Conservation (phyloP, 2,113 vertebrate species). For the Ptychochromis oligacanthus region DNA sequence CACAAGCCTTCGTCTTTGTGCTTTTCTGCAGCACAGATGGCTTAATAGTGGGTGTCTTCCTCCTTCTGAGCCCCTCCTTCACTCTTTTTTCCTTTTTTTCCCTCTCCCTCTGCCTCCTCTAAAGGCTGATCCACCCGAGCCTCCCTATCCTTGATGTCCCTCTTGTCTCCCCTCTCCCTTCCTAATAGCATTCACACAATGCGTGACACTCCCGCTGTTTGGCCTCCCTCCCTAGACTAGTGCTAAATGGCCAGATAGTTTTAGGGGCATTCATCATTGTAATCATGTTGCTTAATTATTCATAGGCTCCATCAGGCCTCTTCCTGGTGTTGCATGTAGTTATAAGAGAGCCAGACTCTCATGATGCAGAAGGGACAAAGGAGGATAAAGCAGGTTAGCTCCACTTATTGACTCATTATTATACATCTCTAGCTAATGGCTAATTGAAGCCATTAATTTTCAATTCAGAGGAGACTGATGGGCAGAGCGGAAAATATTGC, state of each 20-base stretch:
- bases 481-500: slow-evolving; percentile 39
- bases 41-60: slow-evolving; percentile 71
- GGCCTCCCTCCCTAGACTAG: slow-evolving; percentile 47
- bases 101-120: slow-evolving; percentile 9
- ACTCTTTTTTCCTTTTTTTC: background rate
- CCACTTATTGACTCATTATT: slow-evolving; percentile 57
- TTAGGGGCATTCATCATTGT: slow-evolving; percentile 77
- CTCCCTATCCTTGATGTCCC: slow-evolving; percentile 17
- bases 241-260: slow-evolving; percentile 75
- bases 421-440: slow-evolving; percentile 63
- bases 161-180: slow-evolving; percentile 19
- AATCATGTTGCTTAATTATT: slow-evolving; percentile 82
- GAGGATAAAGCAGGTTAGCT: slow-evolving; percentile 58
- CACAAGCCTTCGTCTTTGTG: slow-evolving; percentile 48
- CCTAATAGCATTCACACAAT: slow-evolving; percentile 66
- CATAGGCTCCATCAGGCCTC: slow-evolving; percentile 73
- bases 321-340: slow-evolving; percentile 76
- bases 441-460: slow-evolving; percentile 69
- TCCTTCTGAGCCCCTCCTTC: slow-evolving; percentile 52
- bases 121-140: slow-evolving; percentile 25
- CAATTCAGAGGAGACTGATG: slow-evolving; percentile 54
- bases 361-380: slow-evolving; percentile 61
- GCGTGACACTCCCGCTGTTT: slow-evolving; percentile 53
- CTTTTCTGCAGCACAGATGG: slow-evolving; percentile 75
- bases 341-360: slow-evolving; percentile 66